Evolutionary conservation across 2,797 vertebrate genomes (phyloP), one percentile per base, ranked within the genome.

Genomic region (Chaenodraco wilsoni): DNA sequence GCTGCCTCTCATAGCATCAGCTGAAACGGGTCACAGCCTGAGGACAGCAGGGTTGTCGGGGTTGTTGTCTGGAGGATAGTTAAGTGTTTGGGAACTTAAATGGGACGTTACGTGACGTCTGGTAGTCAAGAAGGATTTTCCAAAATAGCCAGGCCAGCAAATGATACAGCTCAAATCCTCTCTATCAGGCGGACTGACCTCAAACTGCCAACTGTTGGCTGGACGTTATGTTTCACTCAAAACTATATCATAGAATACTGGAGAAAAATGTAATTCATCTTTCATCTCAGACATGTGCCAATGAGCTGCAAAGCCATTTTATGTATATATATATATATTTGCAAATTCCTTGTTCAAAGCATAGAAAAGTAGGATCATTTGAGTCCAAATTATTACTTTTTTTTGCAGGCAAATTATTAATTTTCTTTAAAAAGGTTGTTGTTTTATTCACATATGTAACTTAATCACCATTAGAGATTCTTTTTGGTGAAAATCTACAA

Each of bases 101-200:
- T 43, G 33, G 59, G 62, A 74, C 52, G 71, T 61, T 69, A 61
- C 71, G 71, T 61, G 72, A 61, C 71, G 43, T 85, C 65, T 63
- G 59, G 61, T 78, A 62, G 58, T 61, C 50, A 57, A 72, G 79
- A 71, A 46, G 68, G 69, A 80, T 58, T 71, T 79, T 80, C 77
- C 52, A 19, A 79, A 83, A 92, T 86, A 90, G 89, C 19, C 48
- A 3, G 67, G 66, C 16, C n/a, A 73, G 63, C 79, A 83, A 71
- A 75, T 71, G 61, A 48, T 14, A 60, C 74, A 77, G 74, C 63
- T 86, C 76, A 89, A 84, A 84, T 88, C 84, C 80, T 15, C 51
- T 37, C 63, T 65, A 48, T 14, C 33, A 43, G 55, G 57, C 19
- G 6, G 64, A 48, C 62, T 78, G 81, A 84, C 82, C 84, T 84